These are phyloP conservation scores for Eumacrocentrus americanus DNA, from an alignment of 2,888 invertebrate species.

Conservation along the genomic window DNA sequence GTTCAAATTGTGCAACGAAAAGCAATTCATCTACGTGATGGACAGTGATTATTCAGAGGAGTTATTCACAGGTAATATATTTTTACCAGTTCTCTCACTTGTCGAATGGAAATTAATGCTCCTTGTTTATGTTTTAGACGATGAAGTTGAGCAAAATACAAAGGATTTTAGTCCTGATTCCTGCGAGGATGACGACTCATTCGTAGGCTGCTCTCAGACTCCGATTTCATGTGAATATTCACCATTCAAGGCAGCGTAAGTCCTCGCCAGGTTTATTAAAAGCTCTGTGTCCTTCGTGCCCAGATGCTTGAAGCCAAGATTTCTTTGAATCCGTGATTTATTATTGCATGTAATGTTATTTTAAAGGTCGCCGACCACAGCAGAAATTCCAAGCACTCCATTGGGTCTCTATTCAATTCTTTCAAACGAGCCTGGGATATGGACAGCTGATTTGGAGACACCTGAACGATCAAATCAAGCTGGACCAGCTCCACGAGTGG, in stretches of 20 bases:
- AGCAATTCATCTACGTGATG: background rate
- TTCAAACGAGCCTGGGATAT: slow-evolving; percentile 40
- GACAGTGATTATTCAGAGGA: background rate
- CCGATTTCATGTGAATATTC: background rate
- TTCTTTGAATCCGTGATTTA: too few relatives aligned
- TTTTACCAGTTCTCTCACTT: background rate
- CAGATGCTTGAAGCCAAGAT: too few relatives aligned
- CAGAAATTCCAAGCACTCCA: slow-evolving; percentile 46
- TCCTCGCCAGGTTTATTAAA: background rate
- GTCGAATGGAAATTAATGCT: background rate
- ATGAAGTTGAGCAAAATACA: slow-evolving; percentile 19
- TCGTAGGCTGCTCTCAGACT: background rate
- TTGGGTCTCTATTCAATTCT: slow-evolving; percentile 45
- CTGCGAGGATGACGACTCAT: background rate
- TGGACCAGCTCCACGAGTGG: too few relatives aligned
- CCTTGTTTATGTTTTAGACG: slow-evolving; percentile 19
- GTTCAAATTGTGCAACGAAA: too few relatives aligned
- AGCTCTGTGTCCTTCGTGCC: background rate
- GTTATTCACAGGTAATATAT: background rate
- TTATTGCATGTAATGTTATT: background rate
- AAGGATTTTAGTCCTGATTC: background rate
- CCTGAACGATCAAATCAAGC: slow-evolving; percentile 33
- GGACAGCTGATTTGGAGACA: slow-evolving; percentile 53
- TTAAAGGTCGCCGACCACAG: slow-evolving; percentile 40
- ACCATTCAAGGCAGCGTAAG: background rate